Base-by-base conservation (phyloP, 2,888 invertebrate species). In the Leptogaster cylindrica region DNA sequence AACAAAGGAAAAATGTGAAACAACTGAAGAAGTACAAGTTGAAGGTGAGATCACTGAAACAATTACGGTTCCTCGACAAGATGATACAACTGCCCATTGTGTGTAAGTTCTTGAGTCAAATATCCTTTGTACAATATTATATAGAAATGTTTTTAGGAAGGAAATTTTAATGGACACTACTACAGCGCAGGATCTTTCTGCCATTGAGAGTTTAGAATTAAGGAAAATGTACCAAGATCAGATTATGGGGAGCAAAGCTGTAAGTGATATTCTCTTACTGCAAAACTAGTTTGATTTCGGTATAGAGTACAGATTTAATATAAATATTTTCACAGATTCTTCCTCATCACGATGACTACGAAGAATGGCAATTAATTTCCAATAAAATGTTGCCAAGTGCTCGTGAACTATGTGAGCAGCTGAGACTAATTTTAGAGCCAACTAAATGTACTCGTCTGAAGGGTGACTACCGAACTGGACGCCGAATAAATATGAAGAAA, bases 381-480 rank as follows among this genome's bases (percentile, higher is more conserved):
- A 77, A 77, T 72, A 78, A 78, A 33, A 82, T 82, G 82, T 72
- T 77, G 1, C 76, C 79, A 50, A 81, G 94, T 70, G 91, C 95
- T 0, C 88, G 92, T 65, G 92, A 94, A 73, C 84, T 99, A 31
- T 95, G 96, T 72, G 98, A 99, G 79, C 91, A 97, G 74, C 83
- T 99, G 69, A 84, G 99, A 48, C 85, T 99, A 0, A 93, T 99
- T 46, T 81, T 99, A 36, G 98, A 99, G 78, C 99, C 99, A 0
- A 96, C 97, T 0, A 91, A 93, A 74, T 92, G 96, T 0, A 92
- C 96, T 0, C 87, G 95, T 71, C 83, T 96, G 28, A 93, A 88
- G 82, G 99, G 99, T 16, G 99, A 99, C 81, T 99, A 93, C 81
- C 87, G 97, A 61, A 97, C 96, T 0, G 99, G 99, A 0, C 91